phyloP scores from a whole-genome alignment of 2,888 invertebrate species.

The Omphaloscelis lunosa region DNA sequence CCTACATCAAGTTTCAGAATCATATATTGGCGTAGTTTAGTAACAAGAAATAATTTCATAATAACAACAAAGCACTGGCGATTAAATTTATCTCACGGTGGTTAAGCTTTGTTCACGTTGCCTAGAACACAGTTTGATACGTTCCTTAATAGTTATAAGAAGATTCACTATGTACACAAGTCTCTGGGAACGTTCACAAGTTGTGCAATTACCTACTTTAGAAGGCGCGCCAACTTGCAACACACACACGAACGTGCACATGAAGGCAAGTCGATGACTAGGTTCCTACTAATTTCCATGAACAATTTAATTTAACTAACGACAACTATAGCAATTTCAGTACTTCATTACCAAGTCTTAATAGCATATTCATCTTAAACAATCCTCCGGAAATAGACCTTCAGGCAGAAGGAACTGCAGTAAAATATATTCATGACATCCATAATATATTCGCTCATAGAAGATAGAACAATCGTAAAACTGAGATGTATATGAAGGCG shows the following conservation, averaged over 20 bases:
- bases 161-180: conserved; percentile 51
- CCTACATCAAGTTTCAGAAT: neutral
- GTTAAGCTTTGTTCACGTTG: conserved; percentile 42
- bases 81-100: conserved; percentile 49
- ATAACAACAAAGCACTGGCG: conserved; percentile 37
- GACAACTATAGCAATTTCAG: neutral
- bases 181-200: conserved; percentile 57
- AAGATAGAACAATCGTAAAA: conserved; percentile 59
- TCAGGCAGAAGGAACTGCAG: conserved; percentile 35
- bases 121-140: conserved; percentile 55
- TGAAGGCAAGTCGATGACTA: conserved; percentile 27
- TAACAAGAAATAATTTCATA: conserved; percentile 36
- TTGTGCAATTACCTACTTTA: conserved; percentile 67
- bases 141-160: conserved; percentile 56
- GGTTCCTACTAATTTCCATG: conserved; percentile 32
- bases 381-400: conserved; percentile 10
- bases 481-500: conserved; percentile 46
- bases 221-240: conserved; percentile 54
- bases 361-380: conserved; percentile 16
- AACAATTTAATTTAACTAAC: conserved; percentile 27
- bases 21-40: conserved; percentile 6
- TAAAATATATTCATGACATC: conserved; percentile 56
- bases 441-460: conserved; percentile 48
- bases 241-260: conserved; percentile 34
- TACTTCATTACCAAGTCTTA: conserved; percentile 4